These are phyloP conservation scores for Drosophila quinaria DNA, from an alignment of 2,888 invertebrate species.

Conservation along the genomic window DNA sequence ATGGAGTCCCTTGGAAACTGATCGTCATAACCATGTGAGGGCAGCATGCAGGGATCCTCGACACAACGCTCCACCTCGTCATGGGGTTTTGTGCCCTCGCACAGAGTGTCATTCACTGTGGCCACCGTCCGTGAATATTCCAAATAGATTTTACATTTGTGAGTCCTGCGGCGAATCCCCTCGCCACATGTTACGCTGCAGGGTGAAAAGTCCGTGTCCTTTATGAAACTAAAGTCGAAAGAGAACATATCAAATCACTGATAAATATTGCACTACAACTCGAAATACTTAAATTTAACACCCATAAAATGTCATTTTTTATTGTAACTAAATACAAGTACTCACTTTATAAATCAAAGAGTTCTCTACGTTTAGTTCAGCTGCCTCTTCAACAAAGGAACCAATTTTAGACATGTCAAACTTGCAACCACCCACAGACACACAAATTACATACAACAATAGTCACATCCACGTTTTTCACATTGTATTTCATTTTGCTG, in stretches of 20 bases:
- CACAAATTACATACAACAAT: constrained; percentile 71
- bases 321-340: constrained; percentile 25
- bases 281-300: constrained; percentile 10
- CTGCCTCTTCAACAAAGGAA: constrained; percentile 21
- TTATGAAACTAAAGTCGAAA: constrained; percentile 91
- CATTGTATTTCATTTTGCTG: constrained; percentile 74
- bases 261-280: not conserved
- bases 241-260: not conserved
- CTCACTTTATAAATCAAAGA: constrained; percentile 13
- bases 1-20: constrained; percentile 85
- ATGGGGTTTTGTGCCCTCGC: constrained; percentile 93
- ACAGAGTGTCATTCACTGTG: constrained; percentile 94
- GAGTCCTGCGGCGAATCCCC: constrained; percentile 93
- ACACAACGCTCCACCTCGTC: constrained; percentile 93
- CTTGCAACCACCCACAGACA: constrained; percentile 13
- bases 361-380: constrained; percentile 1
- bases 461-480: constrained; percentile 62
- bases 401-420: constrained; percentile 20
- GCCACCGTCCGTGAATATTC: constrained; percentile 96
- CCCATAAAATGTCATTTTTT: constrained; percentile 17
- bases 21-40: constrained; percentile 87
- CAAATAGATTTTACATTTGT: constrained; percentile 97
- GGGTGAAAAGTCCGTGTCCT: constrained; percentile 94
- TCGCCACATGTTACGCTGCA: constrained; percentile 97
- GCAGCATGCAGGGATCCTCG: constrained; percentile 91